Evolutionary conservation across 2,797 vertebrate species (phyloP).

Genomic region (Jordanella pulchra): DNA sequence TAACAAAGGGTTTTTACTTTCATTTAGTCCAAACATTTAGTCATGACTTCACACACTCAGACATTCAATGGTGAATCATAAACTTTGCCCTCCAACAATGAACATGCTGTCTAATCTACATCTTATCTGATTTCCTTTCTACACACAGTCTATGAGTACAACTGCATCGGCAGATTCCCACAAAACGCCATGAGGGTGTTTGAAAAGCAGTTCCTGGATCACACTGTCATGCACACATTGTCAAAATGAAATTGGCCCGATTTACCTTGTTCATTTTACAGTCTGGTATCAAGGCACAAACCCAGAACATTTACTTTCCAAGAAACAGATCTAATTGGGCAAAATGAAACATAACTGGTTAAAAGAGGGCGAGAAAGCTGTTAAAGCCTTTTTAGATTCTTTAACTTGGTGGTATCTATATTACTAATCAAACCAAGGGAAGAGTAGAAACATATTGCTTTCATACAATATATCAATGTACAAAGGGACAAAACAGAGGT

Average conservation of each 20-base stretch:
- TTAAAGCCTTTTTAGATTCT: not conserved
- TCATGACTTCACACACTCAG: constrained; percentile 24
- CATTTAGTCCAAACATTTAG: constrained; percentile 19
- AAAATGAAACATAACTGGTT: not conserved
- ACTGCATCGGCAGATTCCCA: constrained; percentile 55
- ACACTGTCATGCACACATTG: constrained; percentile 46
- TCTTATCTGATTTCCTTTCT: constrained; percentile 70
- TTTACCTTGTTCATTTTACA: constrained; percentile 24
- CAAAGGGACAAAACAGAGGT: not conserved
- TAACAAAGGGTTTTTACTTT: not conserved
- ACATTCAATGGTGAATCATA: constrained; percentile 48
- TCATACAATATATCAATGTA: not conserved
- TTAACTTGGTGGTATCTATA: not conserved
- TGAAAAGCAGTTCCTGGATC: constrained; percentile 46
- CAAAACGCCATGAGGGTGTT: constrained; percentile 60
- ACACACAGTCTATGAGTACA: constrained; percentile 59
- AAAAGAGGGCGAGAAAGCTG: not conserved
- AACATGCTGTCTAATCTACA: constrained; percentile 43
- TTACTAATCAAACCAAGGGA: not conserved
- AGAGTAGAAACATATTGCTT: not conserved
- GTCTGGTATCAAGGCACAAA: constrained; percentile 16
- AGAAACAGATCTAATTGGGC: constrained; percentile 1
- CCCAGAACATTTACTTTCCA: not conserved
- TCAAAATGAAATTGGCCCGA: constrained; percentile 24
- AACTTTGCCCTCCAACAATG: constrained; percentile 39